These are phyloP conservation scores for Marronus borbonicus DNA, from an alignment of 2,888 invertebrate species.

Conservation along the genomic window DNA sequence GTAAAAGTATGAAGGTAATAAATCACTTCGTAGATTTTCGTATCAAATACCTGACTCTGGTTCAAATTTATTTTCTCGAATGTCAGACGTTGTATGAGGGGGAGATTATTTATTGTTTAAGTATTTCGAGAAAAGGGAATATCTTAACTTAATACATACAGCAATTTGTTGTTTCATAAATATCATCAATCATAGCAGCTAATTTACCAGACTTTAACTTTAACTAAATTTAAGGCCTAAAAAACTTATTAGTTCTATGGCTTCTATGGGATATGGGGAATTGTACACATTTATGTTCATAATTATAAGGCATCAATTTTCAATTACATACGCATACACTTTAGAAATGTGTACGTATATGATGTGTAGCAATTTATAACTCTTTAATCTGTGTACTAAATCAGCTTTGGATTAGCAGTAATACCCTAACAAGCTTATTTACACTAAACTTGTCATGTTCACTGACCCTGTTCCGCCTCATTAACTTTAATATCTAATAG, in stretches of 20 bases:
- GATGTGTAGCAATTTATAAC: background rate
- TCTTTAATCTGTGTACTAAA: conserved; percentile 1
- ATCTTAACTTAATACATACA: too few relatives aligned
- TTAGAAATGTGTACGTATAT: background rate
- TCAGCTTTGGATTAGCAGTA: conserved; percentile 11
- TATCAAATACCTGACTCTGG: conserved; percentile 8
- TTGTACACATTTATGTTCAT: too few relatives aligned
- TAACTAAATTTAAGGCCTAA: too few relatives aligned
- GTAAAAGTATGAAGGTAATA: background rate
- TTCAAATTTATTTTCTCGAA: background rate
- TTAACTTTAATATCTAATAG: conserved; percentile 28
- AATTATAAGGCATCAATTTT: too few relatives aligned
- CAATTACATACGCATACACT: too few relatives aligned
- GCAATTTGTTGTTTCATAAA: too few relatives aligned
- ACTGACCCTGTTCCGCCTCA: conserved; percentile 21
- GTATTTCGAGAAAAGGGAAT: background rate
- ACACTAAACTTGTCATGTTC: conserved; percentile 29
- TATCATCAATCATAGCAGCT: too few relatives aligned
- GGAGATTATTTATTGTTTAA: background rate
- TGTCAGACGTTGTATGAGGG: background rate
- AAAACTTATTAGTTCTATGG: too few relatives aligned
- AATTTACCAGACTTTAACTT: too few relatives aligned
- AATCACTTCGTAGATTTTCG: conserved; percentile 4
- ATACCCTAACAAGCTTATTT: conserved; percentile 38
- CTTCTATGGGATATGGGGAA: too few relatives aligned